Percentiles rank a stretch among this genome's conserved stretches.
Evolutionary conservation across 2,797 vertebrate genomes (phyloP).

Genomic region (Liasis olivaceus): DNA sequence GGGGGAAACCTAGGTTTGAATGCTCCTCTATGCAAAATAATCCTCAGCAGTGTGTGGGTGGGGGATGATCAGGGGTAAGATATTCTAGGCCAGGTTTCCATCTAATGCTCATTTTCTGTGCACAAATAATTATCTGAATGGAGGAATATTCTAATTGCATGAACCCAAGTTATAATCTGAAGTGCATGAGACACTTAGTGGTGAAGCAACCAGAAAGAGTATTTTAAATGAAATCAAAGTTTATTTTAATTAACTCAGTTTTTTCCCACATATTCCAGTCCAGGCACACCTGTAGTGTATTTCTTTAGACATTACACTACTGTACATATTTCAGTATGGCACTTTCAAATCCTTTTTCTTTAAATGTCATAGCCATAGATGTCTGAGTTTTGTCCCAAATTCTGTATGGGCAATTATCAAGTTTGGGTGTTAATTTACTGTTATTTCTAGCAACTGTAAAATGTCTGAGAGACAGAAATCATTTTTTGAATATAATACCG

Average conservation of each 20-base stretch:
- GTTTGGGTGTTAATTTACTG: not conserved
- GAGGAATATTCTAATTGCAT: not conserved
- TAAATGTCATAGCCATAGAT: not conserved
- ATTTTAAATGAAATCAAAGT: slow-evolving; percentile 24
- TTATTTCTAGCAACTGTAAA: not conserved
- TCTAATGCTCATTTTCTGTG: not conserved
- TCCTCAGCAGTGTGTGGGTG: not conserved
- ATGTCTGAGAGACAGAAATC: not conserved
- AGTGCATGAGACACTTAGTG: not conserved
- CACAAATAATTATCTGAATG: not conserved
- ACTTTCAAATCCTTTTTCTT: slow-evolving; percentile 6
- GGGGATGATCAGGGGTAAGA: not conserved
- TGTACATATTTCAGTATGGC: not conserved
- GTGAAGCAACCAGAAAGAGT: slow-evolving; percentile 7
- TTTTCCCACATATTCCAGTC: slow-evolving; percentile 18
- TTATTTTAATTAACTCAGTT: slow-evolving; percentile 5
- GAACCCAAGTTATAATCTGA: not conserved
- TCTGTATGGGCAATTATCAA: slow-evolving; percentile 2
- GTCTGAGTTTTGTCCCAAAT: slow-evolving; percentile 41
- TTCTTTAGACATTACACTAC: not conserved
- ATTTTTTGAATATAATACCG: slow-evolving; percentile 6
- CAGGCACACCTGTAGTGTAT: not conserved
- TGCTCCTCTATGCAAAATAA: not conserved
- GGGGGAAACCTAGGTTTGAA: not conserved
- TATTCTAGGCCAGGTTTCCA: not conserved